phyloP scores from a whole-genome alignment of 2,888 invertebrate species.

The Plagiodera versicolora region DNA sequence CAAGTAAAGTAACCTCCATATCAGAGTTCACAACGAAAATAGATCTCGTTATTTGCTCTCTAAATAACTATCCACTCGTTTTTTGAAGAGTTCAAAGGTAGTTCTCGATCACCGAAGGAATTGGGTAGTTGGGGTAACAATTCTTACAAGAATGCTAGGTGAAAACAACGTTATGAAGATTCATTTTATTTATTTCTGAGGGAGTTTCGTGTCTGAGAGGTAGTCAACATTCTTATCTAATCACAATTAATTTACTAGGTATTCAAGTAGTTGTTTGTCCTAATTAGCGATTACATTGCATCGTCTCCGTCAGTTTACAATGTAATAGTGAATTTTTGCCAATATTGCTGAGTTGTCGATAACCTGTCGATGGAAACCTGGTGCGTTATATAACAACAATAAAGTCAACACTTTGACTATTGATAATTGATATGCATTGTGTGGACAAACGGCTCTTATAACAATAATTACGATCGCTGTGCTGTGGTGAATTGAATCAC shows the following conservation, averaged over 20 bases:
- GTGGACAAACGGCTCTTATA: constrained; percentile 29
- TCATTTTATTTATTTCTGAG: too few relatives aligned
- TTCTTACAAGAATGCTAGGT: too few relatives aligned
- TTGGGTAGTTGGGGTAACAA: too few relatives aligned
- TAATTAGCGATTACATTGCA: too few relatives aligned
- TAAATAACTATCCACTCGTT: neutral
- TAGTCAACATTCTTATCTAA: too few relatives aligned
- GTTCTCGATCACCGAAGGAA: too few relatives aligned
- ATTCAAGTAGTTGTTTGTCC: too few relatives aligned
- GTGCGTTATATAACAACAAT: neutral
- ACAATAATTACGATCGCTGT: constrained; percentile 32
- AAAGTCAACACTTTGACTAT: constrained; percentile 12
- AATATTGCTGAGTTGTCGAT: neutral
- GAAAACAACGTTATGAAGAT: too few relatives aligned
- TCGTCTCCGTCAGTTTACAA: too few relatives aligned
- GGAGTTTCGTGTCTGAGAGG: too few relatives aligned
- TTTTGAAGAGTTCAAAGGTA: neutral
- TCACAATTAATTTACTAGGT: too few relatives aligned
- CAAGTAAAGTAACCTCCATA: neutral
- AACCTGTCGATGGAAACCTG: neutral
- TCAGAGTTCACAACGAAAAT: neutral
- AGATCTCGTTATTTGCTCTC: neutral
- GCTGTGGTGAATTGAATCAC: constrained; percentile 38
- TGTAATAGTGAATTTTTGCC: neutral
- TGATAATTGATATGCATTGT: constrained; percentile 22